Conservation (phyloP, 2,888 invertebrate species). For the Calameuta pallipes region DNA sequence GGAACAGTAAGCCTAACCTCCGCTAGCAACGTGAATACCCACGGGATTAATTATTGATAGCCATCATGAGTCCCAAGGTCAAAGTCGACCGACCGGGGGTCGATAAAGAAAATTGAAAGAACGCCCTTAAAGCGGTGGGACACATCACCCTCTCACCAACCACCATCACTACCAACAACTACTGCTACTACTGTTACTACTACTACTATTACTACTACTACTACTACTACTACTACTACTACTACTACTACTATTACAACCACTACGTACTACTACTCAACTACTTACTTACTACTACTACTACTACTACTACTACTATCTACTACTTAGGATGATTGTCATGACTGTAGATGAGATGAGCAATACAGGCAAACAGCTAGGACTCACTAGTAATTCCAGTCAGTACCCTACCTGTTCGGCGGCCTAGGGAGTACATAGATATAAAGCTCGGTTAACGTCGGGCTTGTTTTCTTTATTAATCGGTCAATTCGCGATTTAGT, state of each 20-base stretch:
- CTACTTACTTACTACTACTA: conserved; percentile 35
- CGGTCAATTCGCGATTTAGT: conserved; percentile 2
- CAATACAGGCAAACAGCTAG: conserved; percentile 63
- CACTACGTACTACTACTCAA: conserved; percentile 46
- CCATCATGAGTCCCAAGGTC: conserved; percentile 33
- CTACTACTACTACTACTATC: conserved; percentile 48
- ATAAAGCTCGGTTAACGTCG: conserved; percentile 12
- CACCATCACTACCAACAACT: conserved; percentile 4
- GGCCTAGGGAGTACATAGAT: conserved; percentile 67
- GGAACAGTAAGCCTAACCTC: conserved; percentile 67
- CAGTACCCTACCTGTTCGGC: conserved; percentile 64
- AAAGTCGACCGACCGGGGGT: conserved; percentile 30
- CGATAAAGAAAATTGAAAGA: conserved; percentile 34
- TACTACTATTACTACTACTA: conserved; percentile 33
- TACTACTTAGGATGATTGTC: conserved; percentile 65
- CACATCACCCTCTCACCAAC: conserved; percentile 15
- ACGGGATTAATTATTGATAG: conserved; percentile 41
- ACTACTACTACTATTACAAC: conserved; percentile 40
- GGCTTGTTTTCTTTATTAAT: not conserved
- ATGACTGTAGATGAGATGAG: conserved; percentile 63
- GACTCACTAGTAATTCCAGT: conserved; percentile 65
- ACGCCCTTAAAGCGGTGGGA: conserved; percentile 41
- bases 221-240: conserved; percentile 31
- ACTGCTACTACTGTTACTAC: conserved; percentile 17
- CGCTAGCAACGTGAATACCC: conserved; percentile 55